Percentiles rank a stretch among this genome's conserved stretches.
These are phyloP conservation scores for Anticlea derivata DNA, from an alignment of 2,888 invertebrate genomes.

Conservation along the genomic window DNA sequence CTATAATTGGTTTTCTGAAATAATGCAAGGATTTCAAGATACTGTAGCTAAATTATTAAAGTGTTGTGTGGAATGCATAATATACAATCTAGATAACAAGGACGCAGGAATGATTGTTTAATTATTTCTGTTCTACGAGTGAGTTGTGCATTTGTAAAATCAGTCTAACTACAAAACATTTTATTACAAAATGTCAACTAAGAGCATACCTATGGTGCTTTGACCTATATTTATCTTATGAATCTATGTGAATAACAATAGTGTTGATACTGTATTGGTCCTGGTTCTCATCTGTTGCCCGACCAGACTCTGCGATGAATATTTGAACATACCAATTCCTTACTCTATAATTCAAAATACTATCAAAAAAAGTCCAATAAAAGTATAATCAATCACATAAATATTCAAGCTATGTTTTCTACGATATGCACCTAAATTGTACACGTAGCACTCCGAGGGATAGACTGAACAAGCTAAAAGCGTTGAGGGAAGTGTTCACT, in stretches of 20 bases:
- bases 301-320: constrained; percentile 17
- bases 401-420: constrained; percentile 31
- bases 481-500: constrained; percentile 51
- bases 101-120: constrained; percentile 35
- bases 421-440: constrained; percentile 51
- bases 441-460: constrained; percentile 56
- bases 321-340: constrained; percentile 15
- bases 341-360: constrained; percentile 17
- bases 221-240: neutral
- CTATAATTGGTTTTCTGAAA: constrained; percentile 49
- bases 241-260: constrained; percentile 2
- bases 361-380: constrained; percentile 16
- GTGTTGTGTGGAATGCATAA: constrained; percentile 63
- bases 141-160: constrained; percentile 1
- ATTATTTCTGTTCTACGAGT: constrained; percentile 27
- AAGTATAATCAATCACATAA: constrained; percentile 13
- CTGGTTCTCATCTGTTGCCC: constrained; percentile 12
- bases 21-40: constrained; percentile 41
- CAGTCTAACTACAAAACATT: constrained; percentile 3
- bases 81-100: constrained; percentile 55
- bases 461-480: constrained; percentile 56
- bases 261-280: constrained; percentile 19
- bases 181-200: constrained; percentile 1
- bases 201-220: neutral
- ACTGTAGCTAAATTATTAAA: constrained; percentile 60